A percentile compares a stretch with the other conserved stretches of the same genome.
Conservation (phyloP, 2,888 invertebrate genomes). For the Cyaniris semiargus region DNA sequence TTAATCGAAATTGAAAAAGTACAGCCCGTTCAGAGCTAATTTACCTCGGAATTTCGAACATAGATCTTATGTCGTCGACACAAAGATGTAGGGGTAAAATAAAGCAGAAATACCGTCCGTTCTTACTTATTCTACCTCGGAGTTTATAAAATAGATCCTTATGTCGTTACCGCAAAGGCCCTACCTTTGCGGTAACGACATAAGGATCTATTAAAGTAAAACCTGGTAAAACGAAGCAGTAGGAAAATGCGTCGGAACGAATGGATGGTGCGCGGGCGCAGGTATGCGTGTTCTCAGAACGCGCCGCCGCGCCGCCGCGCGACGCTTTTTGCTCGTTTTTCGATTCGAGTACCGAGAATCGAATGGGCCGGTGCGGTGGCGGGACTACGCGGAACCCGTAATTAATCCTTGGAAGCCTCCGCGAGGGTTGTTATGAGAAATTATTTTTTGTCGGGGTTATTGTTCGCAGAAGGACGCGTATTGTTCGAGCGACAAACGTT, state of each 20-base stretch:
- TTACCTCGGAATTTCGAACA: neutral
- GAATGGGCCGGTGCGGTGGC: constrained; percentile 78
- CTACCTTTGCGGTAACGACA: too few species aligned
- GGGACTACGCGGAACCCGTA: constrained; percentile 78
- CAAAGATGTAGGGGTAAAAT: neutral
- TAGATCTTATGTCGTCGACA: neutral
- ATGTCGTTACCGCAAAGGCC: neutral
- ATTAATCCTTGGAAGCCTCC: constrained; percentile 80
- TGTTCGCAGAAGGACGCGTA: constrained; percentile 62
- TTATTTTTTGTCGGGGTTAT: constrained; percentile 52
- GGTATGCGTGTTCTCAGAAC: constrained; percentile 77
- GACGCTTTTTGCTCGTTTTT: constrained; percentile 80
- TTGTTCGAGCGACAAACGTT: constrained; percentile 46
- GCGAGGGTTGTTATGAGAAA: constrained; percentile 76
- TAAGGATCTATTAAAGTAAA: too few species aligned
- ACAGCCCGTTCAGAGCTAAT: neutral
- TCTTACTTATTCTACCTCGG: neutral
- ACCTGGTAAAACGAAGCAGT: constrained; percentile 17
- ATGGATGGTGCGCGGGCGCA: constrained; percentile 61
- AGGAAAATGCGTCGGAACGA: constrained; percentile 38
- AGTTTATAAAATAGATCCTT: neutral
- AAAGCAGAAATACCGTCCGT: neutral
- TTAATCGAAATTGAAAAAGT: constrained; percentile 23
- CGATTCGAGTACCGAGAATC: constrained; percentile 77
- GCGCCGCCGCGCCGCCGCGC: constrained; percentile 61